Conservation (phyloP, 2,797 vertebrate genomes). For the Gymnopithys bicolor region DNA sequence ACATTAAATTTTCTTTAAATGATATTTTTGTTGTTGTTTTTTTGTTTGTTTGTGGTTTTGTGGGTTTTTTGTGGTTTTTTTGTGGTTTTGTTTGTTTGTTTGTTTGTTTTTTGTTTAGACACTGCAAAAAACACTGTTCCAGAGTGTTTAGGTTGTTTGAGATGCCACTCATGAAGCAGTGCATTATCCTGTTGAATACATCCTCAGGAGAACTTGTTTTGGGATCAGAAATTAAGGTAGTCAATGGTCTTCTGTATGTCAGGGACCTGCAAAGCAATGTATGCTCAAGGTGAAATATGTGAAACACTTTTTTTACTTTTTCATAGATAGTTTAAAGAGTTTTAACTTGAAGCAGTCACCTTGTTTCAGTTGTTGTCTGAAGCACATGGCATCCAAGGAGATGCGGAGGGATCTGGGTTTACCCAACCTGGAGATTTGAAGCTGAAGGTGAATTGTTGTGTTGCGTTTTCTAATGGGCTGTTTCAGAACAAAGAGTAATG, state of each 20-base stretch:
- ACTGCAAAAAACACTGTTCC: background rate
- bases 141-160: background rate
- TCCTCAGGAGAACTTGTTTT: background rate
- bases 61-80: too few species aligned
- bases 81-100: background rate
- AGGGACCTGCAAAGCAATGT: background rate
- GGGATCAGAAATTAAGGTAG: background rate
- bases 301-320: background rate
- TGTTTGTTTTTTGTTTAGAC: background rate
- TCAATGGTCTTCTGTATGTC: background rate
- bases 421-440: background rate
- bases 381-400: accelerated
- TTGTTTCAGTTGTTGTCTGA: background rate
- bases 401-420: background rate
- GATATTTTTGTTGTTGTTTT: too few species aligned
- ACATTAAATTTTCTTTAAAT: background rate
- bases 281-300: background rate
- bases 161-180: background rate
- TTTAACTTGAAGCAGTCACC: background rate
- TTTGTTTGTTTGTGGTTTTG: background rate
- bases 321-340: background rate
- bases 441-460: background rate
- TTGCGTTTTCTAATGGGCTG: background rate
- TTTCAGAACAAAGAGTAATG: background rate
- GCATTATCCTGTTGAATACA: background rate